Base-by-base conservation (phyloP, 2,888 invertebrate genomes). In the Trissolcus japonicus region DNA sequence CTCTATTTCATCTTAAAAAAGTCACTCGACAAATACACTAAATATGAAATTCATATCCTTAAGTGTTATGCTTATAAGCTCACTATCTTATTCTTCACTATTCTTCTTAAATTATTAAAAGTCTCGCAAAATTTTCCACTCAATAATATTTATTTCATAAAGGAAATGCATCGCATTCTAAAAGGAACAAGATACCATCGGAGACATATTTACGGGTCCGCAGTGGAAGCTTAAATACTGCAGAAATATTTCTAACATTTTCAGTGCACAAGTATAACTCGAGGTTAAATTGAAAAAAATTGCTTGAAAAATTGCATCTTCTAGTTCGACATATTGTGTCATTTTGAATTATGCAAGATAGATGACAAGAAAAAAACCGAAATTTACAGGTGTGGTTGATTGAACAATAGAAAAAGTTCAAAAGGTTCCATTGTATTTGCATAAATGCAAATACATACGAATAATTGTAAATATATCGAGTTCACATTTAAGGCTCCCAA, bases 351-450 rank as follows among this genome's bases (percentile, higher is more conserved):
- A 48, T 11, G n/a, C n/a, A n/a, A n/a, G n/a, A n/a, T 16, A 54
- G n/a, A 54, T n/a, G 7, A 54, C 3, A 13, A 54, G n/a, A 40
- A 51, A 61, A 51, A 19, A 6, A 0, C 9, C 1, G 16, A 61
- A 7, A 13, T 4, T n/a, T n/a, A n/a, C n/a, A 4, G 2, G 4
- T 25, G 21, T 17, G 25, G 53, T 46, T 53, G 41, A 61, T 60
- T 48, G 35, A 53, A 14, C 51, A 11, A 51, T 53, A 60, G 25
- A 46, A 43, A 21, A 63, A 54, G 62, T 43, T 63, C 21, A 51
- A 62, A 51, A 40, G 61, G 11, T n/a, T 41, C 25, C 21, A 53
- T 41, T 62, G 25, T 62, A 62, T 53, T 46, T 54, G 51, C 57
- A 35, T 21, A 35, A 21, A 46, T 11, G 25, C 43, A 11, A n/a